Conservation (phyloP, 2,888 invertebrate species). For the Chymomyza procnemis region DNA sequence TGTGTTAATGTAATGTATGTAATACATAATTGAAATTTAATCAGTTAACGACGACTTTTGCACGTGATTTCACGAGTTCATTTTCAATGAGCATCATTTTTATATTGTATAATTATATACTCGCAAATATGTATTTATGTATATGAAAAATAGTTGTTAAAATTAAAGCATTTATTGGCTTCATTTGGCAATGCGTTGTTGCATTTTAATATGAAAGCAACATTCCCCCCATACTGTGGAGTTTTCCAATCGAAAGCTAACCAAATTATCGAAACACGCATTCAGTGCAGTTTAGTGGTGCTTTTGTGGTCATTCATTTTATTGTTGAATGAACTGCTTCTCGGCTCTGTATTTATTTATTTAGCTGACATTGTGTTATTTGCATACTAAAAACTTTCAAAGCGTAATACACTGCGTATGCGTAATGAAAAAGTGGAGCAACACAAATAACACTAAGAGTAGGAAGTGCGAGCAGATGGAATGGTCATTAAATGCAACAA, state of each 20-base stretch:
- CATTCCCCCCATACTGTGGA: neutral
- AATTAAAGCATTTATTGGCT: slow-evolving; percentile 41
- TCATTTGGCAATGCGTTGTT: slow-evolving; percentile 32
- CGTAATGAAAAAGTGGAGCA: slow-evolving; percentile 50
- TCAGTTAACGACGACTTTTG: slow-evolving; percentile 29
- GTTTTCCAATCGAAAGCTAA: neutral
- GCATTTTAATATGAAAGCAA: neutral
- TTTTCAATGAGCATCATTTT: neutral
- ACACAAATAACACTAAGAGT: slow-evolving; percentile 15
- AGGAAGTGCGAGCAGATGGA: slow-evolving; percentile 42
- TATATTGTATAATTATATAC: neutral
- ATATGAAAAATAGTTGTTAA: neutral
- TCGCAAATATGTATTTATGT: too few relatives aligned
- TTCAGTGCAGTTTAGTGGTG: slow-evolving; percentile 16
- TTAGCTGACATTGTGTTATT: slow-evolving; percentile 25
- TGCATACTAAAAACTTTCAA: slow-evolving; percentile 45
- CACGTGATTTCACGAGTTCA: slow-evolving; percentile 14
- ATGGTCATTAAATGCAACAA: slow-evolving; percentile 65
- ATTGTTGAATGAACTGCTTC: slow-evolving; percentile 19
- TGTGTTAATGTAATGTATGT: slow-evolving; percentile 43
- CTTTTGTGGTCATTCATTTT: slow-evolving; percentile 47
- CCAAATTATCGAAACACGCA: neutral
- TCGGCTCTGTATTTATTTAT: slow-evolving; percentile 1
- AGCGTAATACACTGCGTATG: slow-evolving; percentile 59
- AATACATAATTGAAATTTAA: slow-evolving; percentile 43